phyloP scores from a whole-genome alignment of 1,140 invertebrate genomes.

The Coenobita brevimanus region DNA sequence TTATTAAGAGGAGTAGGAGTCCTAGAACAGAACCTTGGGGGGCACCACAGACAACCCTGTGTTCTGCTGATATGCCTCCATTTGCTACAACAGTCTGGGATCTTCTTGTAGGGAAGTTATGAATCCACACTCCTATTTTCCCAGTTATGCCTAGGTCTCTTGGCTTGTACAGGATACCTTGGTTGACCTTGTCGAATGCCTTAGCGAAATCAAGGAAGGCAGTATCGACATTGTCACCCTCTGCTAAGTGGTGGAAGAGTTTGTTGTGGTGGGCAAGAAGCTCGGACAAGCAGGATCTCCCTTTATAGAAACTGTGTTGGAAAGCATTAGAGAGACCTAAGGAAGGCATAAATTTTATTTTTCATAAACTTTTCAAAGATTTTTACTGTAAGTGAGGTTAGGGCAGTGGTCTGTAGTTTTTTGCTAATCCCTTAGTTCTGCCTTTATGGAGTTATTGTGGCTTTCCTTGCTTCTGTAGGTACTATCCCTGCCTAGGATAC shows the following conservation, averaged over 20 bases:
- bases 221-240: background rate
- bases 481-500: background rate
- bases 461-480: slow-evolving; percentile 16
- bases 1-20: background rate
- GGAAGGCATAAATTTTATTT: background rate
- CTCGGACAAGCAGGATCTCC: background rate
- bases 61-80: background rate
- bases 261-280: too few relatives aligned
- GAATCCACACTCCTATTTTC: background rate
- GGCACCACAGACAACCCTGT: slow-evolving; percentile 3
- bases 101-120: slow-evolving; percentile 5
- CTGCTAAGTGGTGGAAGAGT: too few relatives aligned
- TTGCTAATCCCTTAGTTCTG: background rate
- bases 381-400: background rate
- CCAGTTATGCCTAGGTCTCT: background rate
- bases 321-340: background rate
- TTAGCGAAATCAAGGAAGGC: background rate
- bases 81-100: slow-evolving; percentile 13
- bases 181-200: slow-evolving; percentile 9
- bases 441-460: background rate
- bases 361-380: background rate
- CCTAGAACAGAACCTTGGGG: slow-evolving; percentile 15
- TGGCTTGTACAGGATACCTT: background rate
- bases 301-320: background rate
- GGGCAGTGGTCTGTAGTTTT: background rate